These are phyloP conservation scores for Microtus oregoni DNA, from an alignment of 2,113 vertebrate species.

Conservation along the genomic window DNA sequence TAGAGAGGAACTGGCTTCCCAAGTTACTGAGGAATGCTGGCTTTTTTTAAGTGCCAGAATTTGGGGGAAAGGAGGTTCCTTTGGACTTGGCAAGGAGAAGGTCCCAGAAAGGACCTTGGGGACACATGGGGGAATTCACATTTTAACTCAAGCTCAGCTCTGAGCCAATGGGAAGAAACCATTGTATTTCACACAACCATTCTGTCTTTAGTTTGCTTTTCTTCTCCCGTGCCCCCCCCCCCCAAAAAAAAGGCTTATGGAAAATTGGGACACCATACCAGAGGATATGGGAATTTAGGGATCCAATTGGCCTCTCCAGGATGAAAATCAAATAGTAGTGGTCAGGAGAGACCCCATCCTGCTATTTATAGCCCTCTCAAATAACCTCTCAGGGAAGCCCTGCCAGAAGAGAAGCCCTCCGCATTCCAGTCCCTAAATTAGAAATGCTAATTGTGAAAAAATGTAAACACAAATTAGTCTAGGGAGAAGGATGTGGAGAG, in stretches of 20 bases:
- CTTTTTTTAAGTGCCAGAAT: not conserved
- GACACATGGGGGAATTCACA: not conserved
- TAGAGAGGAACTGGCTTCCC: not conserved
- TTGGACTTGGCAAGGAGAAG: not conserved
- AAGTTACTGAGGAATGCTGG: not conserved
- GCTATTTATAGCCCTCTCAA: conserved; percentile 14
- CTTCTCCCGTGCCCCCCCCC: rapidly evolving
- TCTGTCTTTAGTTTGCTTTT: not conserved
- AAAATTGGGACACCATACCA: not conserved
- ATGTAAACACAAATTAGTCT: conserved; percentile 24
- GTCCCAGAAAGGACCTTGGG: not conserved
- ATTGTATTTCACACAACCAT: not conserved
- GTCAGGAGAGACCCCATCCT: not conserved
- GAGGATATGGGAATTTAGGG: not conserved
- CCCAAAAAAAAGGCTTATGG: not conserved
- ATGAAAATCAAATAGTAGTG: not conserved
- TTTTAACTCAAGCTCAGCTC: not conserved
- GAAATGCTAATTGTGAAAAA: conserved; percentile 34
- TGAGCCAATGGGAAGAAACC: not conserved
- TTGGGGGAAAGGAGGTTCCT: not conserved
- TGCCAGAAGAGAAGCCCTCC: not conserved
- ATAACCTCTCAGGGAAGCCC: not conserved
- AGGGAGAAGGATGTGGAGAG: not conserved
- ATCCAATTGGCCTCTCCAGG: not conserved
- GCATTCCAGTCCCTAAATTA: not conserved